Base-by-base conservation (phyloP, 2,888 invertebrate genomes). In the Selenia dentaria region DNA sequence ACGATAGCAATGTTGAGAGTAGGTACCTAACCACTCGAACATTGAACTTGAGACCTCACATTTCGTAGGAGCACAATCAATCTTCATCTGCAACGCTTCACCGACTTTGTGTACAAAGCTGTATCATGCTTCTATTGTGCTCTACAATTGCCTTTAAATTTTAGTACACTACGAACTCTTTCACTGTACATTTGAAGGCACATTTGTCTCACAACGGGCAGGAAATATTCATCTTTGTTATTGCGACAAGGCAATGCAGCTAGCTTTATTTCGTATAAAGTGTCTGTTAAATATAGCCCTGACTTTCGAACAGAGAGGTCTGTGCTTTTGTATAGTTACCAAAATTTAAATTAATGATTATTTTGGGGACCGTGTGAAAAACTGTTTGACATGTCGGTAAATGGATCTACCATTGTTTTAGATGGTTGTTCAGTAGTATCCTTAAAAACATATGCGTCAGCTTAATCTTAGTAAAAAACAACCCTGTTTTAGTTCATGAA, bases 31-130 rank as follows among this genome's bases (percentile, higher is more conserved):
- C 8, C 8, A 22, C 8, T 26, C 50, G 67, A 67, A 54, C 70
- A 65, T 68, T 72, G 68, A 72, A 70, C 72, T 70, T 55, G 20
- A 49, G 62, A 65, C 68, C 70, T 66, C 62, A 56, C 41, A 41
- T 35, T 39, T 42, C 24, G 34, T 51, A 29, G 38, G 4, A 47
- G 42, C 46, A 45, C 59, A 53, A 74, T 74, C 64, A 70, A 72
- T 74, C 69, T 70, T 48, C 54, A 46, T 64, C 59, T 57, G 54
- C 54, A 40, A 67, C 64, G 64, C 62, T 56, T 63, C 56, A 51
- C 47, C 37, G 52, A 26, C 45, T 59, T 41, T 54, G 43, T 40
- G 4, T 16, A 58, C 59, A 55, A 45, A 43, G 33, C 50, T 54
- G 53, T 55, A 58, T 53, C 40, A 42, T 47, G 52, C 24, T 47